These are phyloP conservation scores for Gnathonemus echidnorhynchus DNA, from an alignment of 2,113 vertebrate species.

Conservation along the genomic window DNA sequence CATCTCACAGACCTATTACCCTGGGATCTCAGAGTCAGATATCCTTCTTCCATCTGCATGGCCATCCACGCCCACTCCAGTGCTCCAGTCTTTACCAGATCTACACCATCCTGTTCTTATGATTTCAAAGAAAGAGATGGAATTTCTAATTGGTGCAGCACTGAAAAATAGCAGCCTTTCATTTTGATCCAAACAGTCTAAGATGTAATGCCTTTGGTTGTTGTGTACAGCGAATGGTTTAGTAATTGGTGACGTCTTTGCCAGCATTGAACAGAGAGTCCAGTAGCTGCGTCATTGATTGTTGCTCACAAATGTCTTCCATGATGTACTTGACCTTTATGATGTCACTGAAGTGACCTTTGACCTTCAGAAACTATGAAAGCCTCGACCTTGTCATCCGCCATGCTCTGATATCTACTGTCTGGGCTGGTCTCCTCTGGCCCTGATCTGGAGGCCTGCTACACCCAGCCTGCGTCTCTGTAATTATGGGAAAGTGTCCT, in stretches of 20 bases:
- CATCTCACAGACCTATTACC: conserved; percentile 62
- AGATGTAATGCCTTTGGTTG: background rate
- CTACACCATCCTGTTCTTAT: background rate
- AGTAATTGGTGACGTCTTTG: background rate
- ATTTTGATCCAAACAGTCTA: background rate
- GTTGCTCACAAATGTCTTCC: conserved; percentile 41
- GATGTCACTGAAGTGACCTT: conserved; percentile 55
- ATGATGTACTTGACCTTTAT: conserved; percentile 64
- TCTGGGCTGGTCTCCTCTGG: background rate
- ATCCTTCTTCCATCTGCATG: background rate
- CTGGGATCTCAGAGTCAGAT: conserved; percentile 33
- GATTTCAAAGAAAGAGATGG: background rate
- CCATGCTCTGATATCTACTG: conserved; percentile 26
- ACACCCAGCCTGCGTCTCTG: background rate
- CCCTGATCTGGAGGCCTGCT: background rate
- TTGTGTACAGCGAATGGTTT: background rate
- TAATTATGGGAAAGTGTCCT: background rate
- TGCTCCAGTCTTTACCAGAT: background rate
- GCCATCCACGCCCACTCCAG: background rate
- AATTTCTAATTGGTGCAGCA: background rate
- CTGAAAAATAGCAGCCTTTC: background rate
- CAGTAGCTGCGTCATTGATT: conserved; percentile 28
- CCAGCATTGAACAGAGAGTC: background rate
- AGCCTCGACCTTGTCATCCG: conserved; percentile 59
- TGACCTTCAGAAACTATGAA: conserved; percentile 42